Evolutionary conservation across 2,113 vertebrate species (phyloP).

Genomic region (Eudyptes chrysolophus): DNA sequence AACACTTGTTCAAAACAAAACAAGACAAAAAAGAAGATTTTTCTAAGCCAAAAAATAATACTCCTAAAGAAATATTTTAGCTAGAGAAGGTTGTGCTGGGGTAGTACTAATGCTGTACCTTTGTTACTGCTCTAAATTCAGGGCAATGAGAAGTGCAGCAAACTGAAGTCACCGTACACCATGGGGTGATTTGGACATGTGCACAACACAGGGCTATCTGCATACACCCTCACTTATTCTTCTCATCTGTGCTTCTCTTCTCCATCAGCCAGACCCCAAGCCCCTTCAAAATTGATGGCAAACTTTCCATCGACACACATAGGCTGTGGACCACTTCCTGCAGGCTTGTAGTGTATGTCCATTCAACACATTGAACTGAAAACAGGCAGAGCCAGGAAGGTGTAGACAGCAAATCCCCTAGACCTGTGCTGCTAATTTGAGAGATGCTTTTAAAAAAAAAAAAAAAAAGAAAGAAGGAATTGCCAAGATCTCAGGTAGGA

Average conservation of each 20-base stretch:
- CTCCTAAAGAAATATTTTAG: slow-evolving; percentile 59
- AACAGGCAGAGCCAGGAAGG: not conserved
- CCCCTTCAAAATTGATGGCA: not conserved
- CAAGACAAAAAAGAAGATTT: slow-evolving; percentile 24
- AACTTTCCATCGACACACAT: not conserved
- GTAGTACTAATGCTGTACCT: not conserved
- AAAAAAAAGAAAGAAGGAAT: not conserved
- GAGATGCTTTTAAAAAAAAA: too few relatives aligned
- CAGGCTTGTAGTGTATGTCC: not conserved
- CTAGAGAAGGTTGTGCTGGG: not conserved
- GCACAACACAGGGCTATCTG: not conserved
- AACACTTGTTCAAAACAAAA: slow-evolving; percentile 76
- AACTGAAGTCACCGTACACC: not conserved
- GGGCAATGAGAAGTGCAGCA: not conserved
- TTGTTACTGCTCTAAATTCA: not conserved
- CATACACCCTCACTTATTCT: not conserved
- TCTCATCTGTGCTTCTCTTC: not conserved
- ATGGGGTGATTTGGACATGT: not conserved
- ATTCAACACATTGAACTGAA: not conserved
- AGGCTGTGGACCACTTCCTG: not conserved
- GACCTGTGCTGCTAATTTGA: not conserved
- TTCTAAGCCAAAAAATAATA: slow-evolving; percentile 48
- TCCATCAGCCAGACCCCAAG: not conserved
- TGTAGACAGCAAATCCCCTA: not conserved
- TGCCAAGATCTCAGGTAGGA: not conserved